Evolutionary conservation across 2,888 invertebrate species (phyloP), one percentile per base, ranked within the genome.

Genomic region (Therioaphis trifolii): DNA sequence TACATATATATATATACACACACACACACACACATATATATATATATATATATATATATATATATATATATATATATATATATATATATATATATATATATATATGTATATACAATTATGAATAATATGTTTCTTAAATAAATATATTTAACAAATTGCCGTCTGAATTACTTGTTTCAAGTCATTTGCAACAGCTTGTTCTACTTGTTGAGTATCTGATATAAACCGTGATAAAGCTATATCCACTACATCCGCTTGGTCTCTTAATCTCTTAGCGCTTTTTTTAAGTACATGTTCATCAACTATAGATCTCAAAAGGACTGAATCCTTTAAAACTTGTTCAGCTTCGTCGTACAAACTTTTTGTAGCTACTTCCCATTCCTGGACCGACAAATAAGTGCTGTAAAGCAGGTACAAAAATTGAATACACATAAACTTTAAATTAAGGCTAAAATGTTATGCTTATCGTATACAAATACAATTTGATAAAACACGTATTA

Each of bases 171-270:
- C 91, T 85, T 90, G 91, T 85, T 91, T 89, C 72, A 94, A 89
- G 85, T 93, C 93, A 86, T 92, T 92, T 88, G 94, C 94, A 85
- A 96, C 85, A 18, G 86, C 86, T 71, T 85, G 85, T 18, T 85
- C 72, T 49, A 86, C 85, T 61, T 86, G 94, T 87, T 95, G 93
- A 7, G 94, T 93, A 85, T 95, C 93, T 35, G 93, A 92, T 35
- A 96, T 92, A 55, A 94, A 92, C 87, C 93, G 92, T 0, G 93
- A 92, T 86, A 97, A 89, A 0, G 94, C 93, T 84, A 92, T 91
- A 87, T 97, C 95, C 0, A 96, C 95, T 63, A 90, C 90, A 88
- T 96, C 95, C 0, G 95, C 95, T 89, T 96, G 96, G 18, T 24
- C 43, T 29, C 82, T 82, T n/a, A 82, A 63, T 40, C 14, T 29